These are phyloP conservation scores for Thermophis baileyi DNA, from an alignment of 2,113 vertebrate species.

Conservation along the genomic window DNA sequence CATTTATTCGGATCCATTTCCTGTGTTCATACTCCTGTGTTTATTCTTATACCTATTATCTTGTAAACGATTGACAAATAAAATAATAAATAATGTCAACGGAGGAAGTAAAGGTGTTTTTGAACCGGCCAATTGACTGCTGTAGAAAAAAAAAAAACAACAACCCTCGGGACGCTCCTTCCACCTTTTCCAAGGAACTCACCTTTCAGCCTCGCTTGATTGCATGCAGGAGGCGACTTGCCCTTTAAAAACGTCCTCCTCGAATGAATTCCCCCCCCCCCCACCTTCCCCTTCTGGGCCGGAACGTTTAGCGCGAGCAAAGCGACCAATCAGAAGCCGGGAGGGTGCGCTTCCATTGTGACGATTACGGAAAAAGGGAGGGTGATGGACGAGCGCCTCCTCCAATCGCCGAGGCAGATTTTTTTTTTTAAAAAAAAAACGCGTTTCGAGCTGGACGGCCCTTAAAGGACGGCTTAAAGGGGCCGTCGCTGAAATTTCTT, in stretches of 20 bases:
- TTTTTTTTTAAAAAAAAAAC: too few species aligned
- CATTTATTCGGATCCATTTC: too few species aligned
- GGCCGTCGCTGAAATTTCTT: neutral
- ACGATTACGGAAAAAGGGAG: neutral
- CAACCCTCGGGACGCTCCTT: neutral
- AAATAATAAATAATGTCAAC: fast-evolving
- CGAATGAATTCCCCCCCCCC: neutral
- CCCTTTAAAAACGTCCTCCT: neutral
- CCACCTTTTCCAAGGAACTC: neutral
- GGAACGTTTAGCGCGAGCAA: neutral
- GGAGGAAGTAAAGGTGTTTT: neutral
- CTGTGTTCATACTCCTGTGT: too few species aligned
- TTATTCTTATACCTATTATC: too few species aligned
- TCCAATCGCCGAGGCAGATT: neutral
- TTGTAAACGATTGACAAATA: too few species aligned
- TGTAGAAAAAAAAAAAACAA: too few species aligned
- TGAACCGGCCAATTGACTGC: too few species aligned
- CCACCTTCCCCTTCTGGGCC: neutral
- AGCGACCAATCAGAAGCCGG: neutral
- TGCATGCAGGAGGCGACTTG: too few species aligned
- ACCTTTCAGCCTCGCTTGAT: neutral
- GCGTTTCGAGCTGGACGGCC: neutral
- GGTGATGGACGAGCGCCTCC: neutral
- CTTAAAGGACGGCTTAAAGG: neutral
- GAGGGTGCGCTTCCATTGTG: neutral